Evolutionary conservation across 2,113 vertebrate species (phyloP).

Genomic region (Potamarius usumacintae): DNA sequence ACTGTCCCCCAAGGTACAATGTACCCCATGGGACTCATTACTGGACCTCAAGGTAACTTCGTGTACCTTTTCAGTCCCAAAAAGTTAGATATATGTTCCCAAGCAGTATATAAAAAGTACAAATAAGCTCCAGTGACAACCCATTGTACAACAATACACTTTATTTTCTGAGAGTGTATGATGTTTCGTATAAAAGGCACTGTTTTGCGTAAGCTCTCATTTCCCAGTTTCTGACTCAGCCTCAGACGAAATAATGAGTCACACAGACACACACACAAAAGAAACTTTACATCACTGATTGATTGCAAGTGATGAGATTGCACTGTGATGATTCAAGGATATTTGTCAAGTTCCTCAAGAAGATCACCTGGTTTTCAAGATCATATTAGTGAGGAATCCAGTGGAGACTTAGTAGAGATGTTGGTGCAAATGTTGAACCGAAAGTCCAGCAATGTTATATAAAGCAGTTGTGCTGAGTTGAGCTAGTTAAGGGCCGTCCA

Average conservation of each 20-base stretch:
- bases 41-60: too few species aligned
- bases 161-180: too few species aligned
- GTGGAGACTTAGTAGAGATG: not conserved
- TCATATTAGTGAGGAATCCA: not conserved
- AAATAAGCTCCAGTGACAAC: too few species aligned
- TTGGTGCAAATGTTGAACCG: not conserved
- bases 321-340: not conserved
- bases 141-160: too few species aligned
- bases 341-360: not conserved
- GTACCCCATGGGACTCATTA: too few species aligned
- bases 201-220: not conserved
- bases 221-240: constrained; percentile 40
- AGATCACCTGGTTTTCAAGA: not conserved
- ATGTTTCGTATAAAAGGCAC: not conserved
- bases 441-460: not conserved
- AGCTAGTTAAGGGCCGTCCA: too few species aligned
- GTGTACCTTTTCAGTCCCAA: too few species aligned
- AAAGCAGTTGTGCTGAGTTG: not conserved
- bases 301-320: not conserved
- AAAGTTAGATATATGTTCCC: too few species aligned
- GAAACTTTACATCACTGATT: constrained; percentile 21
- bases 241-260: constrained; percentile 36
- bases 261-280: not conserved
- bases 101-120: too few species aligned
- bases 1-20: too few species aligned